These are phyloP conservation scores for Tolmerus cingulatus DNA, from an alignment of 2,888 invertebrate species.

Conservation along the genomic window DNA sequence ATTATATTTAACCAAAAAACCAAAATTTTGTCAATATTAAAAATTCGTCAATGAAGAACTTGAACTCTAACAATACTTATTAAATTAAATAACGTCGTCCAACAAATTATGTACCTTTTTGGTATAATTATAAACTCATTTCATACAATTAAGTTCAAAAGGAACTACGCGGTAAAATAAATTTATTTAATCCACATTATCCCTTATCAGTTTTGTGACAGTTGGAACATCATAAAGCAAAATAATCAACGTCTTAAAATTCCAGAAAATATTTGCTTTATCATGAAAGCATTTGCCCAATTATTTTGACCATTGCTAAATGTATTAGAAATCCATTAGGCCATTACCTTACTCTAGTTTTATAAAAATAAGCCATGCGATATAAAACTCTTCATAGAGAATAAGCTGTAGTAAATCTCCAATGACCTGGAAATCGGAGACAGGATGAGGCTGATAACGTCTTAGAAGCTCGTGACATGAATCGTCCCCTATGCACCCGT, in stretches of 20 bases:
- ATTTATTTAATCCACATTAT: too few species aligned
- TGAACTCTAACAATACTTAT: too few species aligned
- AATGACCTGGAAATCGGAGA: not conserved
- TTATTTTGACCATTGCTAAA: not conserved
- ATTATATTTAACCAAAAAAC: too few species aligned
- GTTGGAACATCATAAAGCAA: not conserved
- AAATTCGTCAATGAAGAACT: too few species aligned
- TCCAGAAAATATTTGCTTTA: not conserved
- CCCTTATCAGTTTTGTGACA: too few species aligned
- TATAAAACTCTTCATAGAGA: not conserved
- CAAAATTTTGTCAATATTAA: too few species aligned
- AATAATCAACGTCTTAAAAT: not conserved
- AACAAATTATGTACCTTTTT: not conserved
- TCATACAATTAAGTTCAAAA: too few species aligned
- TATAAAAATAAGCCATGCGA: not conserved
- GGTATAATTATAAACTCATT: not conserved
- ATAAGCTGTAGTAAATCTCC: not conserved
- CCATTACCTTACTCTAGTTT: not conserved
- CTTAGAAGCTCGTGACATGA: not conserved
- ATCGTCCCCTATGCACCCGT: not conserved
- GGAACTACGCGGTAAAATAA: too few species aligned
- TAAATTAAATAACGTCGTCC: not conserved
- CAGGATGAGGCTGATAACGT: not conserved
- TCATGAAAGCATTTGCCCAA: not conserved
- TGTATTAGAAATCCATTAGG: not conserved